phyloP scores from a whole-genome alignment of 2,797 vertebrate genomes.

The Sternotherus odoratus region DNA sequence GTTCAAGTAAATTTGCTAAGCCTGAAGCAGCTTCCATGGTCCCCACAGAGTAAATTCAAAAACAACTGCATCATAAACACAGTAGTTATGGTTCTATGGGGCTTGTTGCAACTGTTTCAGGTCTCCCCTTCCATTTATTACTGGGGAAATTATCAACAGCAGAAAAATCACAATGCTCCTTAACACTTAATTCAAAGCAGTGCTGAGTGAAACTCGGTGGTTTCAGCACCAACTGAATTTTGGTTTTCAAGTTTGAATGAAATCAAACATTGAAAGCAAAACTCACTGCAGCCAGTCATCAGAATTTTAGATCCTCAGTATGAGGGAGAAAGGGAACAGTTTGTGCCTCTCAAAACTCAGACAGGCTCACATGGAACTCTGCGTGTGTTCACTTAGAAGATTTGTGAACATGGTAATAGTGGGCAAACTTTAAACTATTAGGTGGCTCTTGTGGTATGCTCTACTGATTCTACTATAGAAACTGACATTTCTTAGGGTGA shows the following conservation, averaged over 20 bases:
- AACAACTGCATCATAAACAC: not conserved
- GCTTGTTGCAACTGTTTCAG: not conserved
- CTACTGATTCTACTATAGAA: not conserved
- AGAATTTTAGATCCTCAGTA: not conserved
- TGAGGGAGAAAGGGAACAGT: too few relatives aligned
- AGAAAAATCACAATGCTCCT: not conserved
- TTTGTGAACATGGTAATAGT: not conserved
- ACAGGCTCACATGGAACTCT: too few relatives aligned
- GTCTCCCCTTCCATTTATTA: not conserved
- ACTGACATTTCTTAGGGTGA: not conserved
- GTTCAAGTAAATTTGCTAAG: not conserved
- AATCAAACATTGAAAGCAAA: not conserved
- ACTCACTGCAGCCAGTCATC: not conserved
- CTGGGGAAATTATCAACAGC: not conserved
- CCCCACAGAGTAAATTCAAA: not conserved
- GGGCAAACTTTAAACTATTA: not conserved
- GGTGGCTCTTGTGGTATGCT: not conserved
- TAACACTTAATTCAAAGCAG: not conserved
- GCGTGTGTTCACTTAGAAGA: not conserved
- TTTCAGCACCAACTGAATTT: not conserved
- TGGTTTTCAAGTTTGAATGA: not conserved
- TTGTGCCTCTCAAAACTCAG: not conserved
- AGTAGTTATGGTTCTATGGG: not conserved
- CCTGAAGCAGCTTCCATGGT: not conserved
- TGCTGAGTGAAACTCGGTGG: not conserved